phyloP scores from a whole-genome alignment of 2,797 vertebrate species.

The Hylomyscus alleni region DNA sequence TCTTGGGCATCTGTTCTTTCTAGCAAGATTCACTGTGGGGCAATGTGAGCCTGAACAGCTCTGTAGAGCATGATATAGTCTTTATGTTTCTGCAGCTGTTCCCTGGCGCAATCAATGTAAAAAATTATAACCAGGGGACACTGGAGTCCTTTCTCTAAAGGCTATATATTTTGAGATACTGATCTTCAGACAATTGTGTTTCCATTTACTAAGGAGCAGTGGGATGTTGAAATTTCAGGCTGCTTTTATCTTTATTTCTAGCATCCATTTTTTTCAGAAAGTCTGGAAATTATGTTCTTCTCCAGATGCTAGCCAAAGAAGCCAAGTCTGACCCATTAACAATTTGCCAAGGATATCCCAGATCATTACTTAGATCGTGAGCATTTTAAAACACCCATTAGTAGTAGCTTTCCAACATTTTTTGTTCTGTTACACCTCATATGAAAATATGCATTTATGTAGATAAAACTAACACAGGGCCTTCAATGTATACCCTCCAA shows the following conservation, averaged over 20 bases:
- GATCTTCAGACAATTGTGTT: slow-evolving; percentile 36
- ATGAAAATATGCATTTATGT: background rate
- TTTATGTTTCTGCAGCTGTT: background rate
- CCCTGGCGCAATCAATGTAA: background rate
- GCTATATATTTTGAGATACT: slow-evolving; percentile 37
- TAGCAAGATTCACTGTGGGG: background rate
- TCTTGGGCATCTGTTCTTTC: background rate
- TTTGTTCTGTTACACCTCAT: background rate
- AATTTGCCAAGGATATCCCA: background rate
- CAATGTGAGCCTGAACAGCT: background rate
- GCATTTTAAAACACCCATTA: background rate
- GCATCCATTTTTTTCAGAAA: slow-evolving; percentile 46
- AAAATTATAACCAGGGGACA: slow-evolving; percentile 24
- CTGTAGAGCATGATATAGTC: background rate
- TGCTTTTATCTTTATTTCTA: slow-evolving; percentile 48
- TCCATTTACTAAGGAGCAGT: slow-evolving; percentile 42
- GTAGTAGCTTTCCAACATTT: background rate
- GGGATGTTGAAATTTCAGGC: slow-evolving; percentile 6
- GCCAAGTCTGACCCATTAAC: slow-evolving; percentile 9
- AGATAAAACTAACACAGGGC: background rate
- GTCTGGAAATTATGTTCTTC: slow-evolving; percentile 44
- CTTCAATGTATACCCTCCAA: background rate
- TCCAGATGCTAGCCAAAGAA: slow-evolving; percentile 10
- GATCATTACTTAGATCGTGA: background rate
- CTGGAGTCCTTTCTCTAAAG: background rate